These are phyloP conservation scores for Protomyctophum bolini DNA, from an alignment of 2,113 vertebrate genomes.

Conservation along the genomic window DNA sequence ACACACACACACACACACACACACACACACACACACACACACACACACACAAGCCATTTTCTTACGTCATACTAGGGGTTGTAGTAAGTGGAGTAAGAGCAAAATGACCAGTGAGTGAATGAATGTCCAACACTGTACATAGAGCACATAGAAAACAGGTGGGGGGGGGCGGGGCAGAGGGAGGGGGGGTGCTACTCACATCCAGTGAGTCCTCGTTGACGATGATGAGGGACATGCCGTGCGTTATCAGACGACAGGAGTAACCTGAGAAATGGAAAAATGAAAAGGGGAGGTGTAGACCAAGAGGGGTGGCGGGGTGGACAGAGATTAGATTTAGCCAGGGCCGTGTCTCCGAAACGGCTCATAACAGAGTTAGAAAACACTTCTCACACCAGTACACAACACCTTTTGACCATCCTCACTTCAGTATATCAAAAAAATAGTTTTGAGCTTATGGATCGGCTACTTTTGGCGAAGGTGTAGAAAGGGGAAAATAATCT, in stretches of 20 bases:
- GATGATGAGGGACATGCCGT: conserved; percentile 96
- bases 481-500: no score
- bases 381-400: not conserved
- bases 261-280: conserved; percentile 84
- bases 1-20: conserved; percentile 13
- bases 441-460: no score
- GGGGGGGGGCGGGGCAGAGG: not conserved
- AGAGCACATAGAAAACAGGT: not conserved
- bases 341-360: not conserved
- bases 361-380: conserved; percentile 5
- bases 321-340: conserved; percentile 32
- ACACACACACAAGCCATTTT: not conserved
- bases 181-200: conserved; percentile 81
- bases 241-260: conserved; percentile 92
- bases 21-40: conserved; percentile 23
- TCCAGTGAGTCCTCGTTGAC: conserved; percentile 97
- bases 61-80: no score
- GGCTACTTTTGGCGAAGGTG: no score
- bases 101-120: not conserved
- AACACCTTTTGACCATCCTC: not conserved
- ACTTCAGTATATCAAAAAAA: no score
- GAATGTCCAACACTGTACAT: not conserved
- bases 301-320: conserved; percentile 3
- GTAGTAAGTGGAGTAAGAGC: not conserved
- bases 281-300: conserved; percentile 7